Conservation (phyloP, 2,888 invertebrate genomes). For the Hypsopygia costalis region DNA sequence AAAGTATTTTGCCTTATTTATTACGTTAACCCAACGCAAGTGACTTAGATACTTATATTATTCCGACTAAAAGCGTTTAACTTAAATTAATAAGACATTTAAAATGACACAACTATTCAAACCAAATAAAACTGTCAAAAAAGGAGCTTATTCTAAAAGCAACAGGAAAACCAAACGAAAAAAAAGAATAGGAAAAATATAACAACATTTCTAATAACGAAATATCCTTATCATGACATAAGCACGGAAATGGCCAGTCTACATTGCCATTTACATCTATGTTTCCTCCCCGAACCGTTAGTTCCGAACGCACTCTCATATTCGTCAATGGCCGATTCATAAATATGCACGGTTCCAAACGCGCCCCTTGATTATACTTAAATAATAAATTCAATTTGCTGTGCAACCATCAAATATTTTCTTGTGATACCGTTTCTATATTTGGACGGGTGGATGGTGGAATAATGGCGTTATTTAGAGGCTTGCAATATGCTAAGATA, state of each 20-base stretch:
- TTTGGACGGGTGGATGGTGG: constrained; percentile 60
- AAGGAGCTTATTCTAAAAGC: no score
- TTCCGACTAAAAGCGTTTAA: no score
- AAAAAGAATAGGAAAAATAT: no score
- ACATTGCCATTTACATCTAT: neutral
- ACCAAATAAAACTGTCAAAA: no score
- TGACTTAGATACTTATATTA: no score
- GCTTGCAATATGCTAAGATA: constrained; percentile 80
- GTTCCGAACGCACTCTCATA: constrained; percentile 38
- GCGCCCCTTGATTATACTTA: constrained; percentile 59
- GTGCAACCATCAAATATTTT: constrained; percentile 70
- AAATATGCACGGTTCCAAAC: constrained; percentile 39
- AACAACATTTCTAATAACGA: no score
- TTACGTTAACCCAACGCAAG: no score
- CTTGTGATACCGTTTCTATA: constrained; percentile 62
- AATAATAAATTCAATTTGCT: constrained; percentile 78
- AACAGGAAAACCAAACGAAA: no score
- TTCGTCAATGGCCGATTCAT: constrained; percentile 51
- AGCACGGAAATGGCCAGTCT: neutral
- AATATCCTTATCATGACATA: no score
- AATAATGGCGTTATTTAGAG: constrained; percentile 77
- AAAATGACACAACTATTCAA: no score
- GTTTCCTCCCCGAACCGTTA: neutral
- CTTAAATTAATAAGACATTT: no score
- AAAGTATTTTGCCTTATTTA: no score